Evolutionary conservation across 2,888 invertebrate genomes (phyloP).

Genomic region (Pyrgus malvae): DNA sequence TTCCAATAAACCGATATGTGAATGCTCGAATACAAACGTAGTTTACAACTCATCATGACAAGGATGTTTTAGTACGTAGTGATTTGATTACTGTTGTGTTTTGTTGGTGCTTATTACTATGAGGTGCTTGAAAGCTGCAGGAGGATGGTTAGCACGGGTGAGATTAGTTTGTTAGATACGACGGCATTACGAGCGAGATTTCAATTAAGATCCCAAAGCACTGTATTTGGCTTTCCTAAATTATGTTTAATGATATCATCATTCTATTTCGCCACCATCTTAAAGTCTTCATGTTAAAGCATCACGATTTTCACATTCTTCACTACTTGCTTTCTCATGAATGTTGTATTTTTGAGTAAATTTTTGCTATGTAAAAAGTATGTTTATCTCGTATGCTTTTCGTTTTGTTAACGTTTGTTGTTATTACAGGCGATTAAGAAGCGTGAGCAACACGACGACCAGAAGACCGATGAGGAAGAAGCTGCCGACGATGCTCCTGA

Average conservation of each 20-base stretch:
- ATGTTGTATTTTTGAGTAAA: no score
- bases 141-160: conserved; percentile 80
- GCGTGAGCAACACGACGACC: conserved; percentile 66
- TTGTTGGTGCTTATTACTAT: conserved; percentile 65
- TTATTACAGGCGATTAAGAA: conserved; percentile 76
- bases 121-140: conserved; percentile 77
- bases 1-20: conserved; percentile 72
- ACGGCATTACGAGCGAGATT: conserved; percentile 66
- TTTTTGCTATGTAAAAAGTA: no score
- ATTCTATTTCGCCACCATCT: conserved; percentile 47
- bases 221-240: conserved; percentile 65
- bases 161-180: conserved; percentile 67
- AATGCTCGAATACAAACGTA: conserved; percentile 63
- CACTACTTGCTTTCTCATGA: no score
- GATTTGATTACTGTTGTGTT: conserved; percentile 52
- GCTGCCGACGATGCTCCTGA: conserved; percentile 62
- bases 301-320: not conserved
- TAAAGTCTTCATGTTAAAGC: conserved; percentile 1
- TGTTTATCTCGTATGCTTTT: not conserved
- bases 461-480: conserved; percentile 72
- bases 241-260: conserved; percentile 58
- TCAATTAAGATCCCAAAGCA: conserved; percentile 70
- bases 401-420: conserved; percentile 38
- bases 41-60: conserved; percentile 42
- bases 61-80: conserved; percentile 23